Conservation (phyloP, 23 tunicate genomes). For the Styela plicata region DNA sequence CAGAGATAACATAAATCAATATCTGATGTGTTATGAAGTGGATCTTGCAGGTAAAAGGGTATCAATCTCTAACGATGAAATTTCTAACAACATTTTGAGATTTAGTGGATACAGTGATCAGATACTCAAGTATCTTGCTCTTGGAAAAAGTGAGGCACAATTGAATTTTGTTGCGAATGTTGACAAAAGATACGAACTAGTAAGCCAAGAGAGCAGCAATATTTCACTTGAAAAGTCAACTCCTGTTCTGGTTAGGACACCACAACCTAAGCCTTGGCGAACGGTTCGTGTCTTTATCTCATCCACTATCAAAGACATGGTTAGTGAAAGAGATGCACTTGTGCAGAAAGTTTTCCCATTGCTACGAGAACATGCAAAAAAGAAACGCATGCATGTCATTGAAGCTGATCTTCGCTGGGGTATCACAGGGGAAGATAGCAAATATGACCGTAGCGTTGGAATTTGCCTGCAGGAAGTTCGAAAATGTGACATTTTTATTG, state of each 20-base stretch:
- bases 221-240: neutral
- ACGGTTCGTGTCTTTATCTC: slow-evolving; percentile 56
- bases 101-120: slow-evolving; percentile 57
- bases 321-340: slow-evolving; percentile 44
- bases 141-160: slow-evolving; percentile 40
- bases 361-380: slow-evolving; percentile 31
- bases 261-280: slow-evolving; percentile 1
- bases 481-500: slow-evolving; percentile 43
- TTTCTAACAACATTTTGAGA: slow-evolving; percentile 7
- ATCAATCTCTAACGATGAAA: neutral
- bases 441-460: slow-evolving; percentile 1
- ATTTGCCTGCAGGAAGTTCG: slow-evolving; percentile 45
- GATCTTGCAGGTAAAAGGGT: slow-evolving; percentile 38
- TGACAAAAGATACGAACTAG: slow-evolving; percentile 18
- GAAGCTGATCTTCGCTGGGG: slow-evolving; percentile 77
- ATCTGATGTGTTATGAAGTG: slow-evolving; percentile 35
- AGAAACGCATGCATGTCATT: slow-evolving; percentile 19
- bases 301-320: slow-evolving; percentile 73
- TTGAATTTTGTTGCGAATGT: slow-evolving; percentile 40
- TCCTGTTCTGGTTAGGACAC: slow-evolving; percentile 1
- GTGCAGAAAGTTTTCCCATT: slow-evolving; percentile 40
- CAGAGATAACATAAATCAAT: slow-evolving; percentile 16
- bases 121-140: slow-evolving; percentile 44
- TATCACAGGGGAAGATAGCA: slow-evolving; percentile 14
- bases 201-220: neutral